A percentile compares a stretch with the other conserved stretches of the same genome.
Conservation (phyloP, 2,888 invertebrate species). For the Metacarcinus magister region DNA sequence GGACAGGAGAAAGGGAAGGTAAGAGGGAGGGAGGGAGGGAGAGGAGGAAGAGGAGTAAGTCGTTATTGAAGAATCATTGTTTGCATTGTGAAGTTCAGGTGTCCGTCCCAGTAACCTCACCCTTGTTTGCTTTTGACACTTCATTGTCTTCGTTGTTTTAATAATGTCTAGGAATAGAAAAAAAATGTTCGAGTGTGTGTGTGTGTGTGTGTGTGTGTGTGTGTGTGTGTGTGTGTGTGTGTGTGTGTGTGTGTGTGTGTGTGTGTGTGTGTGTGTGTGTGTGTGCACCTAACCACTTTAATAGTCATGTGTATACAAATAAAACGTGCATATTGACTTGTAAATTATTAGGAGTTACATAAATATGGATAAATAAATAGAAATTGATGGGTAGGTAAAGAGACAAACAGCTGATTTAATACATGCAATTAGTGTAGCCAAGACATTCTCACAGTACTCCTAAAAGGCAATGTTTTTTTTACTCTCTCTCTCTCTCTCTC, state of each 20-base stretch:
- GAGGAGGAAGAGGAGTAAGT: background rate
- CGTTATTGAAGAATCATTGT: constrained; percentile 15
- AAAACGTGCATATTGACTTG: background rate
- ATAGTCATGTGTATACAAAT: background rate
- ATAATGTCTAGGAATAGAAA: background rate
- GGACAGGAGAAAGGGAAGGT: background rate
- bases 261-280: background rate
- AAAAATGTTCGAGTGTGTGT: background rate
- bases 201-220: background rate
- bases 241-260: background rate
- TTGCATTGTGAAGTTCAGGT: background rate
- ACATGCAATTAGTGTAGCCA: background rate
- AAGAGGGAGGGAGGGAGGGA: background rate
- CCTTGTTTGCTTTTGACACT: background rate
- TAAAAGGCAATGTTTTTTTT: background rate
- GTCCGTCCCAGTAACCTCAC: background rate
- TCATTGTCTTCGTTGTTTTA: background rate
- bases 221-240: background rate
- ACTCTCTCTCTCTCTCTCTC: constrained; percentile 53
- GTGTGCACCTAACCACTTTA: background rate
- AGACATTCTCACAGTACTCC: background rate
- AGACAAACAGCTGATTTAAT: background rate
- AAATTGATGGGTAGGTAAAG: background rate
- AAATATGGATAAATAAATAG: background rate
- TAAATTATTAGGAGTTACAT: background rate